Evolutionary conservation across 2,888 invertebrate species (phyloP), one percentile per base, ranked within the genome.

Genomic region (Prostheceraeus crozeri): DNA sequence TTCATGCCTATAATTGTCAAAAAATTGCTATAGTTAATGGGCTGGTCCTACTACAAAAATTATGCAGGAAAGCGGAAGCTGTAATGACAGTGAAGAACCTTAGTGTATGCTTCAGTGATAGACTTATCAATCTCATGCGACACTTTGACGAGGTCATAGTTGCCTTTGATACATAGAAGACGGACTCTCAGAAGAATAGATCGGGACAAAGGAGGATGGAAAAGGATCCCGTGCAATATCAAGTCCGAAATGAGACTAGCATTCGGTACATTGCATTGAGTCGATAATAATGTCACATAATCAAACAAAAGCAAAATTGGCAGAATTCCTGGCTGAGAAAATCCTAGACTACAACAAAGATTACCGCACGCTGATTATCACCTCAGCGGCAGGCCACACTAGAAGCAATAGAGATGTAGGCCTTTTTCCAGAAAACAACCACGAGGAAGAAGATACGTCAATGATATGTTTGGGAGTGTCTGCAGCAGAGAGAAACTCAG

Each of bases 251-350:
- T 53, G 58, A 51, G 27, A 61, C 61, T 6, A 46, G 52, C 52
- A 61, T 61, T 10, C 25, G 23, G 35, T 35, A 61, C 19, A 52
- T 61, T 23, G 21, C 59, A 11, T 51, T 61, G 48, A 61, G 30
- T 25, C 25, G 60, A n/a, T 60, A n/a, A n/a, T 61, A 25, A 48
- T 61, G 3, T 61, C 59, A 30, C 60, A 61, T 52, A 53, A 59
- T 19, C 58, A 59, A 27, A 59, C 57, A 14, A 59, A 59, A 40
- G 40, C 56, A 35, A 45, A 60, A 25, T 33, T 59, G 35, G 36
- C 59, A 3, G 16, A 60, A 11, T 59, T 59, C 25, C 59, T 59
- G 33, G 59, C 59, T 36, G 58, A 16, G 4, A 60, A 60, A 25
- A 60, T 48, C 11, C 27, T 61, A 10, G 57, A 60, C 16, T 59